Base-by-base conservation (phyloP, 2,888 invertebrate species). In the Ormyrus nitidulus region DNA sequence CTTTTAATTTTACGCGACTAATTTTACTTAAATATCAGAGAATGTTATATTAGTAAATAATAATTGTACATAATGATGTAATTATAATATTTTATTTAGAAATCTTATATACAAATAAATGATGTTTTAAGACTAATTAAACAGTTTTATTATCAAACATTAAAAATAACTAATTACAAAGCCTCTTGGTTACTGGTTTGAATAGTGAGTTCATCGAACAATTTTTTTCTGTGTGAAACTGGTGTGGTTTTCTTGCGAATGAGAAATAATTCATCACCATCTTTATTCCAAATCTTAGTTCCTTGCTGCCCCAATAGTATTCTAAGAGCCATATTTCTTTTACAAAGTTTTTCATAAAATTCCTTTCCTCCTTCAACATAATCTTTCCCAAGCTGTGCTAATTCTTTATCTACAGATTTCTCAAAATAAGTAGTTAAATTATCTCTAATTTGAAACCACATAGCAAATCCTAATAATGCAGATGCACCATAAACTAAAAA, bases 361-460 rank as follows among this genome's bases (percentile, higher is more conserved):
- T 95, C 94, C 51, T 94, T 91, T 4, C 96, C 97, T 66, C 96
- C 96, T 87, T 94, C 92, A 9, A 94, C 91, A 88, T 94, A 96
- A 62, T 94, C 92, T 59, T 91, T 90, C 59, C 94, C 94, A 77
- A 94, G 87, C 51, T 92, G 88, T 82, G 93, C 92, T 34, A 97
- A 91, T 82, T 91, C 89, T 75, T 92, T 91, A 88, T 97, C 96
- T 34, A 93, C 92, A 10, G 91, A 84, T 8, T 91, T 90, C 88
- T 97, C 96, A 87, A 92, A 93, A 84, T 92, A 86, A 44, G 94
- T 91, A 87, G 94, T 93, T 10, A 94, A 92, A 83, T 91, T 91
- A 89, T 96, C 96, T 87, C 93, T 94, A 84, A 93, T 87, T 65
- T 94, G 92, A 54, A 93, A 91, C 92, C 95, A 96, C 58, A 92